Percentiles rank a stretch among this genome's conserved stretches.
Evolutionary conservation across 2,888 invertebrate genomes (phyloP).

Genomic region (Meandrusa payeni): DNA sequence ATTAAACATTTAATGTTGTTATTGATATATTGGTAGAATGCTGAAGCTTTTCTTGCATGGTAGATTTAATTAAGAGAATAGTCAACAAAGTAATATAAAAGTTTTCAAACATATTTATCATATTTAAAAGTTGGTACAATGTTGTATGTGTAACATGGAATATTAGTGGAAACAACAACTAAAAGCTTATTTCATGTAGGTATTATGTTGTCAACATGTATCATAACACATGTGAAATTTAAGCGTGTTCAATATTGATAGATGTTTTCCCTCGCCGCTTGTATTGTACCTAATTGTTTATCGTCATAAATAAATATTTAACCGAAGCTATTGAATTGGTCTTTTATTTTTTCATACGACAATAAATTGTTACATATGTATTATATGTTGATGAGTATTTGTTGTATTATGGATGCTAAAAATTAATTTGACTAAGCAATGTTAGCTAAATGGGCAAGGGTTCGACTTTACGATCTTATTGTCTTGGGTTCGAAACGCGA

Average conservation of each 20-base stretch:
- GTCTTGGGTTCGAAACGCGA: no score
- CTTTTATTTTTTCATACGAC: conserved; percentile 44
- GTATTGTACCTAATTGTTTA: conserved; percentile 57
- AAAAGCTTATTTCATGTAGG: conserved; percentile 50
- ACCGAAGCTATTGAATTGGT: conserved; percentile 52
- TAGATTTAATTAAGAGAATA: conserved; percentile 58
- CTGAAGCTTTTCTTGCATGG: conserved; percentile 68
- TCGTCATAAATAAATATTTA: conserved; percentile 77
- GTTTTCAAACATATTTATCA: conserved; percentile 47
- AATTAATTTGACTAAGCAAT: no score
- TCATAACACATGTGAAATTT: conserved; percentile 54
- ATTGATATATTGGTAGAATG: conserved; percentile 62
- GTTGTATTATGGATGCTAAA: no score
- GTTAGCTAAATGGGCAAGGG: no score
- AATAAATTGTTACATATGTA: no score
- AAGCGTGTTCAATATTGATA: conserved; percentile 56
- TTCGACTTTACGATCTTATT: no score
- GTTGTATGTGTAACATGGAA: conserved; percentile 69
- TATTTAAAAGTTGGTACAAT: conserved; percentile 57
- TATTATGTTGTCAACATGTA: conserved; percentile 58
- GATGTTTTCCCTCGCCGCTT: conserved; percentile 70
- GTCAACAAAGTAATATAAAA: conserved; percentile 56
- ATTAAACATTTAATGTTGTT: conserved; percentile 64
- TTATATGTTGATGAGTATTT: no score
- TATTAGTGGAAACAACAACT: conserved; percentile 42